Conservation (phyloP, 1,140 invertebrate species). For the Argopecten irradians region DNA sequence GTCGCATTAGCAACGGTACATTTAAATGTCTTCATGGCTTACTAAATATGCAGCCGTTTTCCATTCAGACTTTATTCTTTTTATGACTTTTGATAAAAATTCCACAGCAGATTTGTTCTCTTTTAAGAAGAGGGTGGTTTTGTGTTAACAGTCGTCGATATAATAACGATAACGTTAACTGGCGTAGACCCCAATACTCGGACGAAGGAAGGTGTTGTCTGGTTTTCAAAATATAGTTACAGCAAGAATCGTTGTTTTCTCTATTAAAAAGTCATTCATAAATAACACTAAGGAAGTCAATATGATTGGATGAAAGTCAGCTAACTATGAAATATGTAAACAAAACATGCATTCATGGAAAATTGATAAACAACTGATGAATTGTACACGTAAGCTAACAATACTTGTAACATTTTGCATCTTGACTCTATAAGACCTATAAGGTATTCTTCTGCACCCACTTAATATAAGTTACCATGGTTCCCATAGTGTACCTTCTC, state of each 20-base stretch:
- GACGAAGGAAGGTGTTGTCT: background rate
- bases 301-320: too few relatives aligned
- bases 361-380: too few relatives aligned
- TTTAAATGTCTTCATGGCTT: background rate
- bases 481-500: background rate
- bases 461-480: background rate
- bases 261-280: background rate
- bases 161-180: background rate
- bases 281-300: too few relatives aligned
- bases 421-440: background rate
- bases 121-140: background rate
- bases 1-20: background rate
- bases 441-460: background rate
- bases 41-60: conserved; percentile 16
- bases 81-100: conserved; percentile 14
- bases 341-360: too few relatives aligned
- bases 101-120: background rate
- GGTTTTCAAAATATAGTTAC: background rate
- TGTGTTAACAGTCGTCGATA: conserved; percentile 12
- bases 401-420: background rate
- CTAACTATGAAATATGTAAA: too few relatives aligned
- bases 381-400: background rate
- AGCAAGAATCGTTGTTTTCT: background rate
- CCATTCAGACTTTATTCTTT: conserved; percentile 17
- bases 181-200: background rate